Evolutionary conservation across 92 coral and sea anemone genomes (phyloP).

Genomic region (Phymanthus crucifer): DNA sequence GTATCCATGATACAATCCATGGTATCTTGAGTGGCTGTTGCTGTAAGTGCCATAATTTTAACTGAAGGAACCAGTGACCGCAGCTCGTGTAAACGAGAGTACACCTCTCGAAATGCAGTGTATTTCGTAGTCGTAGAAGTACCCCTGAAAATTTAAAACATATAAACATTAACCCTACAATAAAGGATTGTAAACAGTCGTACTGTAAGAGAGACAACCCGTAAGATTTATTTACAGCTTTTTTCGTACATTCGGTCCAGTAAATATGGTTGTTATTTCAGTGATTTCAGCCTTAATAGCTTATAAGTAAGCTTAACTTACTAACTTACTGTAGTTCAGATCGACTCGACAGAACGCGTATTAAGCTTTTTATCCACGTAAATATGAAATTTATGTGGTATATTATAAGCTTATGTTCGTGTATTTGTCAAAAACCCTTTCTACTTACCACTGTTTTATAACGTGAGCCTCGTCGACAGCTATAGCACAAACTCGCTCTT

Average conservation of each 20-base stretch:
- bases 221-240: too few species aligned
- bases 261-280: too few species aligned
- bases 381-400: too few species aligned
- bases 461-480: slow-evolving; percentile 15
- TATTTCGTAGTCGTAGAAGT: slow-evolving; percentile 36
- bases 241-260: too few species aligned
- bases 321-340: too few species aligned
- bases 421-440: background rate
- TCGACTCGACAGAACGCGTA: too few species aligned
- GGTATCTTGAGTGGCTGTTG: slow-evolving; percentile 53
- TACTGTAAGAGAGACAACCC: too few species aligned
- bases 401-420: too few species aligned
- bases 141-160: slow-evolving; percentile 28
- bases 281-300: too few species aligned
- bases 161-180: too few species aligned
- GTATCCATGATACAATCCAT: slow-evolving; percentile 27
- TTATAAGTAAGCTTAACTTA: too few species aligned
- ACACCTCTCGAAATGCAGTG: slow-evolving; percentile 49
- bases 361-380: too few species aligned
- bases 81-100: slow-evolving; percentile 40
- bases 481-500: background rate
- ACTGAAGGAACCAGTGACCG: slow-evolving; percentile 36
- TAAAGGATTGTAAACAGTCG: background rate
- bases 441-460: background rate
- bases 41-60: slow-evolving; percentile 53